Evolutionary conservation across 2,888 invertebrate species (phyloP), one percentile per base, ranked within the genome.

Genomic region (Venustoraphidia nigricollis): DNA sequence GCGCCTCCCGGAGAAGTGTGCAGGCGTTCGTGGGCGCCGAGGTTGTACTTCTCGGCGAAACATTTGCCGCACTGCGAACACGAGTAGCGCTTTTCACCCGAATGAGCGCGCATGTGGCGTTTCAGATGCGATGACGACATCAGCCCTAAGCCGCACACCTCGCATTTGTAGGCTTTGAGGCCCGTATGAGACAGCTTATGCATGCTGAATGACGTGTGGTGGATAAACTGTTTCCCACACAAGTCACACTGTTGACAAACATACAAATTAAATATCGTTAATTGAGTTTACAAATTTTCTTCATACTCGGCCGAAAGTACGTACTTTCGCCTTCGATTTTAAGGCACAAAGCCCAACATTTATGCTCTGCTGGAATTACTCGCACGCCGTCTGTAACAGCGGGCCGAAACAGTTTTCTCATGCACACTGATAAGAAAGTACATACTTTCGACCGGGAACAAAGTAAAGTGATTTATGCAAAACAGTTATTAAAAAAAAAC

Each of bases 201-300:
- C 72, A 79, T 77, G 62, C 76, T 77, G 66, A 81, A 81, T 41
- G 80, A 80, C 40, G 79, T 77, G 58, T 80, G 79, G 69, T 81
- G 80, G 58, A 79, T 71, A 48, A 65, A 65, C 38, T 61, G 56
- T 57, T 66, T 66, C 5, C 65, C 65, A 51, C 66, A 66, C 27
- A 60, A 51, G 48, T 66, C 64, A 52, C 66, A 66, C 53, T 65
- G 62, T 53, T 57, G 59, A 41, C 17, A 48, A 42, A 45, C 10
- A 6, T 9, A 37, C 9, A 11, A 45, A 17, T 13, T 1, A 14
- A 11, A 41, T 41, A 3, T 41, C 5, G 53, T 63, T 60, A 47
- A 60, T 62, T 62, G n/a, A n/a, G n/a, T n/a, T n/a, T n/a, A n/a
- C n/a, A n/a, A n/a, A n/a, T n/a, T n/a, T n/a, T n/a, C n/a, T n/a